phyloP scores from a whole-genome alignment of 2,113 vertebrate genomes.

The Fulmarus glacialis region DNA sequence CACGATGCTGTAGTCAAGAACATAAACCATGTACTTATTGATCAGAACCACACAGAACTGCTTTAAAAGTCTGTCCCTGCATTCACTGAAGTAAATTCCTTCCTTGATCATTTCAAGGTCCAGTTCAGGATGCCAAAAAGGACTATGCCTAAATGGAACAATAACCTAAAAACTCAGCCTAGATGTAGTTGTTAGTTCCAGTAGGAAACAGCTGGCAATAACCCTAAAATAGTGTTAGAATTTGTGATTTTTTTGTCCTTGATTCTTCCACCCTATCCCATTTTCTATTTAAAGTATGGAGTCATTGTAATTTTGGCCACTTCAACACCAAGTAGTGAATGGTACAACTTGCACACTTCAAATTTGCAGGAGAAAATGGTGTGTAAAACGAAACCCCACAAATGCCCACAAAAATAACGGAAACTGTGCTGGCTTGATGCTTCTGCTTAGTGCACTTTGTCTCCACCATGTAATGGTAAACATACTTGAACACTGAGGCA shows the following conservation, averaged over 20 bases:
- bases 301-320: neutral
- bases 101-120: neutral
- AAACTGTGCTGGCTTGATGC: neutral
- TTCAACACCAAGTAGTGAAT: neutral
- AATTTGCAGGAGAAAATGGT: neutral
- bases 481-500: neutral
- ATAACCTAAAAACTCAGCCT: neutral
- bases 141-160: neutral
- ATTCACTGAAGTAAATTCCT: neutral
- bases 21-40: conserved; percentile 49
- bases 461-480: neutral
- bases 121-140: neutral
- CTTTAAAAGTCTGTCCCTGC: neutral
- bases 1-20: conserved; percentile 15
- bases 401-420: neutral
- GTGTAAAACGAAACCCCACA: neutral
- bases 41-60: conserved; percentile 5
- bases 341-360: neutral
- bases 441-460: neutral
- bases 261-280: neutral
- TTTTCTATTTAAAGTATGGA: neutral
- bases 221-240: neutral
- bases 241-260: neutral
- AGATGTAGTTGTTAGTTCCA: neutral
- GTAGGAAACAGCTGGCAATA: neutral